Conservation (phyloP, 2,113 vertebrate genomes). For the Bubo blakistoni region DNA sequence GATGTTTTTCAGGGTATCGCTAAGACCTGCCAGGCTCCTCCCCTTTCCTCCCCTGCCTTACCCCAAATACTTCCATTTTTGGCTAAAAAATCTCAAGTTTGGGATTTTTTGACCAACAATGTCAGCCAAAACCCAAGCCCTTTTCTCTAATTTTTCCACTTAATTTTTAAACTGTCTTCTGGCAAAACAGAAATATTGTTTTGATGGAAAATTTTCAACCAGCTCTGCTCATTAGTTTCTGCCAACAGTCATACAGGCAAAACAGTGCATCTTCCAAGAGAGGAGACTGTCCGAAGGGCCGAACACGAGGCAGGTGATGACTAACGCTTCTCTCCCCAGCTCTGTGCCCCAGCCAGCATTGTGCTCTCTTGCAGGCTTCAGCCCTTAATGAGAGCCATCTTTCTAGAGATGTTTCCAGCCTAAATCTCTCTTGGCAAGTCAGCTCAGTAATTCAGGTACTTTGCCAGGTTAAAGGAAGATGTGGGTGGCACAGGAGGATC, state of each 20-base stretch:
- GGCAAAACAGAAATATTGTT: constrained; percentile 44
- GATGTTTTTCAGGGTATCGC: not conserved
- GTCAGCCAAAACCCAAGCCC: constrained; percentile 20
- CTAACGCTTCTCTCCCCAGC: not conserved
- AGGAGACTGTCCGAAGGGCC: not conserved
- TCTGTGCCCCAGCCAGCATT: not conserved
- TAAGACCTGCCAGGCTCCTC: not conserved
- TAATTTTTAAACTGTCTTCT: constrained; percentile 46
- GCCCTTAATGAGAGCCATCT: constrained; percentile 36
- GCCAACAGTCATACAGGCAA: not conserved
- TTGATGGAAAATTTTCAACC: constrained; percentile 40
- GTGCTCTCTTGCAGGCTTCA: not conserved
- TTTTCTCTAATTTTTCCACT: constrained; percentile 37
- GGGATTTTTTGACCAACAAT: not conserved
- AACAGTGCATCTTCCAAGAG: not conserved
- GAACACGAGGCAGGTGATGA: not conserved
- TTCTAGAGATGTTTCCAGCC: constrained; percentile 19
- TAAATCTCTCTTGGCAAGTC: constrained; percentile 15
- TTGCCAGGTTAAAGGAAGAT: constrained; percentile 8
- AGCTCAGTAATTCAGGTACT: not conserved
- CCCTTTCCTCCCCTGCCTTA: not conserved
- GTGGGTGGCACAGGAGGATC: not conserved
- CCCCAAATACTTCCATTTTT: constrained; percentile 19
- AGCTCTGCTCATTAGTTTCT: not conserved
- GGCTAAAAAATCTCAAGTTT: constrained; percentile 32